Evolutionary conservation across 2,113 vertebrate genomes (phyloP).

Genomic region (Rattus norvegicus): DNA sequence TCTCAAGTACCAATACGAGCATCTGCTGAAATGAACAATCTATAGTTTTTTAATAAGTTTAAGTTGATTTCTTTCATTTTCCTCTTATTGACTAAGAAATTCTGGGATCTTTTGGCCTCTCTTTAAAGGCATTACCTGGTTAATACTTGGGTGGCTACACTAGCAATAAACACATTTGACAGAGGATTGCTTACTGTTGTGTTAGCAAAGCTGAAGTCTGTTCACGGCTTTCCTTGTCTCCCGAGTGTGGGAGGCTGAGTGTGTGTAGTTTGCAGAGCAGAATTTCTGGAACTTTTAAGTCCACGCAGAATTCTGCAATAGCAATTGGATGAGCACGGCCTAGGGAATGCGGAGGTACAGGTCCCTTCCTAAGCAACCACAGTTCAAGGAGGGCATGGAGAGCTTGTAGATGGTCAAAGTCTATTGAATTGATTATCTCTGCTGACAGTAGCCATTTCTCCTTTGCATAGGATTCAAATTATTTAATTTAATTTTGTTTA

Average conservation of each 20-base stretch:
- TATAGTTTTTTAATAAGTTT: not conserved
- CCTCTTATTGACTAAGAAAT: not conserved
- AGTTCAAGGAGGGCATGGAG: constrained; percentile 21
- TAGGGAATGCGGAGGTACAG: not conserved
- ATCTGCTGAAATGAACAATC: not conserved
- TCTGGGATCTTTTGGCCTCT: not conserved
- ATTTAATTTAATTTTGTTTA: constrained; percentile 72
- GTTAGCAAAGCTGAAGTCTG: not conserved
- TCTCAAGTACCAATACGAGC: not conserved
- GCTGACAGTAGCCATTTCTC: constrained; percentile 44
- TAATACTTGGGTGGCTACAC: not conserved
- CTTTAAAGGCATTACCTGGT: constrained; percentile 20
- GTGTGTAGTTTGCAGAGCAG: not conserved
- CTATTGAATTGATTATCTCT: constrained; percentile 57
- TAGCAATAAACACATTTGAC: not conserved
- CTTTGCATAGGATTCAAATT: constrained; percentile 58
- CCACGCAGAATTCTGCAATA: not conserved
- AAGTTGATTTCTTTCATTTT: not conserved
- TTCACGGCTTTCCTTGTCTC: not conserved
- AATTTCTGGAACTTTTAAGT: not conserved
- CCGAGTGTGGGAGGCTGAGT: not conserved
- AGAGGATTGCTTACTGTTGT: not conserved
- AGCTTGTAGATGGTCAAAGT: not conserved
- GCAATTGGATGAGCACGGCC: not conserved
- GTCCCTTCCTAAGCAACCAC: not conserved